phyloP scores from a whole-genome alignment of 2,797 vertebrate species.

The Schizothorax lantsangensis region DNA sequence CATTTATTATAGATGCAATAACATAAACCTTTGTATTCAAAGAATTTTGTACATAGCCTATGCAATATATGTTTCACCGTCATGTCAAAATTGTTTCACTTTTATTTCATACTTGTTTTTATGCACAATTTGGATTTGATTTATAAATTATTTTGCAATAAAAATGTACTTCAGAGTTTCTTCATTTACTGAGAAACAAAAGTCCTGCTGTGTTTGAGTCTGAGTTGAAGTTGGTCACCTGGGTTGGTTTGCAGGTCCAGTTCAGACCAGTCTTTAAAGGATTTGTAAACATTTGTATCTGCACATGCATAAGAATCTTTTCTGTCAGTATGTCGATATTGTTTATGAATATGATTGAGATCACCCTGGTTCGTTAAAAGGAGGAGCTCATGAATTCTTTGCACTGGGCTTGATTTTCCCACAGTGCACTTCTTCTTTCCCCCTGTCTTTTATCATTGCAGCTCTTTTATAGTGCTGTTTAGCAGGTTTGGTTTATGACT shows the following conservation, averaged over 20 bases:
- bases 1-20: background rate
- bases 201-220: background rate
- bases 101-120: background rate
- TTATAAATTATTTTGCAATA: background rate
- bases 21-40: background rate
- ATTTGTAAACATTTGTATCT: background rate
- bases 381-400: background rate
- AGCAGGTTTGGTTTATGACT: conserved; percentile 52
- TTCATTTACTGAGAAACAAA: background rate
- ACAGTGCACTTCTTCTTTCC: conserved; percentile 29
- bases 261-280: background rate
- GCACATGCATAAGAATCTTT: background rate
- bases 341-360: conserved; percentile 1
- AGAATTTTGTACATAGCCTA: background rate
- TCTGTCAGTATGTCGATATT: background rate
- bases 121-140: background rate
- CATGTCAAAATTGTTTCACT: background rate
- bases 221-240: background rate
- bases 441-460: background rate
- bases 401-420: conserved; percentile 26
- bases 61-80: background rate
- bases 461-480: conserved; percentile 16
- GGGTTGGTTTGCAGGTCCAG: background rate
- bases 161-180: background rate
- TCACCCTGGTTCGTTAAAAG: background rate